Conservation (phyloP, 92 coral and sea anemone genomes). For the Epizoanthus ramosus region DNA sequence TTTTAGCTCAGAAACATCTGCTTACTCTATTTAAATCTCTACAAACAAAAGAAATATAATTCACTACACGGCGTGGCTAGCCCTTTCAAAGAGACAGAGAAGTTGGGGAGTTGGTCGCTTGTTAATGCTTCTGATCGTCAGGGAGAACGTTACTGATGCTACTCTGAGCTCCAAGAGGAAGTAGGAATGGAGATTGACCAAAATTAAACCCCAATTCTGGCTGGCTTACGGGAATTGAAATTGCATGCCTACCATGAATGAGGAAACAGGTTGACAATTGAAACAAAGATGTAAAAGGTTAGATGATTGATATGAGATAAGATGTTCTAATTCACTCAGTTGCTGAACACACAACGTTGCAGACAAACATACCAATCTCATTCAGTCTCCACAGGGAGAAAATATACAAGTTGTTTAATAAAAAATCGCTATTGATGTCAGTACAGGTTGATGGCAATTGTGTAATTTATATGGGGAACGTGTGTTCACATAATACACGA, state of each 20-base stretch:
- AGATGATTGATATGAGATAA: conserved; percentile 82
- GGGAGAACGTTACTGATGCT: conserved; percentile 11
- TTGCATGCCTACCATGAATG: conserved; percentile 87
- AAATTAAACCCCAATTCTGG: conserved; percentile 29
- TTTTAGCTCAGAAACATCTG: conserved; percentile 99
- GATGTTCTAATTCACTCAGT: conserved; percentile 77
- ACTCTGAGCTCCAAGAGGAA: conserved; percentile 4
- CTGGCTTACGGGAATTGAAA: conserved; percentile 44
- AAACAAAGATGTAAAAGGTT: conserved; percentile 87
- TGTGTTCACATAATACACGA: conserved; percentile 93
- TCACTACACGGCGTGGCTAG: conserved; percentile 99
- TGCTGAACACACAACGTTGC: conserved; percentile 87
- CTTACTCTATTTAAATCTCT: conserved; percentile 99
- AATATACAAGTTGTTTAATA: conserved; percentile 77
- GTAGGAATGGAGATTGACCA: conserved; percentile 29
- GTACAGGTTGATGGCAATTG: conserved; percentile 94
- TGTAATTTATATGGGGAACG: conserved; percentile 84
- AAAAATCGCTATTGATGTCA: conserved; percentile 79
- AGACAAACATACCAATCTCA: conserved; percentile 73
- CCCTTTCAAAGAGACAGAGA: conserved; percentile 86
- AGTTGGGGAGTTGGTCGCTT: conserved; percentile 58
- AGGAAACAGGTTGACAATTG: conserved; percentile 89
- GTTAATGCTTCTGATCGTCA: conserved; percentile 50
- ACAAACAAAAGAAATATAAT: conserved; percentile 99
- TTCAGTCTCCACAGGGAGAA: conserved; percentile 86